Base-by-base conservation (phyloP, 2,888 invertebrate species). In the Boloria selene region DNA sequence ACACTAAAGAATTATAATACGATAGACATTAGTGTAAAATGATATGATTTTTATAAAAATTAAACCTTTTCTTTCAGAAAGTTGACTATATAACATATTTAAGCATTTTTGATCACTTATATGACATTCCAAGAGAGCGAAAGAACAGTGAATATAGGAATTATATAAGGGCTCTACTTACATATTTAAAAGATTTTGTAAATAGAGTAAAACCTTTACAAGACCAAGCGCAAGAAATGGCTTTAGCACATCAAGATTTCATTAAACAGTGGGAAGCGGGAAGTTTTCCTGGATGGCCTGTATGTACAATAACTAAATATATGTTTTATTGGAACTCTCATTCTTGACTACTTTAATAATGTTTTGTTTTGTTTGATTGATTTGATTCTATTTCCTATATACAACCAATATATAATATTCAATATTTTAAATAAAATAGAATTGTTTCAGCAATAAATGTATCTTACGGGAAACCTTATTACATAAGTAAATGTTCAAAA, bases 81-180 rank as follows among this genome's bases (percentile, higher is more conserved):
- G 95, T 98, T 44, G 99, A 99, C 88, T 99, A 99, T 86, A 97
- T 99, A 59, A 96, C 96, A 0, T 99, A 99, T 84, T 88, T 99
- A 69, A 96, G 96, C 71, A 95, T 96, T 67, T 98, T 99, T 83
- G 99, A 99, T 85, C 98, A 98, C 81, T 93, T 99, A 16, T 98
- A 97, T 85, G 99, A 99, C 78, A 97, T 99, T 79, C 96, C 98
- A 0, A 97, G 96, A 89, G 97, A 97, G 77, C 93, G 97, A 67
- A 97, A 97, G 89, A 97, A 97, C 83, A 96, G 96, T 63, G 97
- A 97, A 74, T 97, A 97, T 82, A 93, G 96, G 61, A 95, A 95
- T 75, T 99, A 99, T 84, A 91, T 99, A 44, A 93, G 96, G 68
- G 93, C 94, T 1, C 88, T 99, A 16, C 93, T 98, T 67, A 96